Conservation (phyloP, 2,888 invertebrate species). For the Odontothrips loti region DNA sequence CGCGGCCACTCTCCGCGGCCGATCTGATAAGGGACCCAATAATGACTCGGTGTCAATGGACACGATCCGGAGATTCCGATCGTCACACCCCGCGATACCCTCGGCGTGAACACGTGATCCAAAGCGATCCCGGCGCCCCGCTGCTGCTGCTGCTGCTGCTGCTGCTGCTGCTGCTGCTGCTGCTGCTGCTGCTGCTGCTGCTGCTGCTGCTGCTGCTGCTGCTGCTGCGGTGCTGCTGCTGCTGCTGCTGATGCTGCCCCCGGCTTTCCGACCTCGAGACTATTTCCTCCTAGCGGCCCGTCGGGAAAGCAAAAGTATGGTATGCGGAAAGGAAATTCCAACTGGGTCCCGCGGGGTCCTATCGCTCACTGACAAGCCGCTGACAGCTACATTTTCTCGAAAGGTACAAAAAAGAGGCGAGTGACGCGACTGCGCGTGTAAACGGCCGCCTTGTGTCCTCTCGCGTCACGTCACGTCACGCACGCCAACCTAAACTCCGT, state of each 20-base stretch:
- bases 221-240: too few relatives aligned
- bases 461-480: background rate
- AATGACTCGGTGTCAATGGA: background rate
- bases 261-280: too few relatives aligned
- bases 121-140: too few relatives aligned
- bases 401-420: conserved; percentile 4
- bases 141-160: too few relatives aligned
- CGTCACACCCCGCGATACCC: background rate
- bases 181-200: too few relatives aligned
- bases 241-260: too few relatives aligned
- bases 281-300: too few relatives aligned
- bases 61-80: background rate
- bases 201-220: too few relatives aligned
- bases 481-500: background rate
- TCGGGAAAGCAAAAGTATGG: too few relatives aligned
- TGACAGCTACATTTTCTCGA: background rate
- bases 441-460: background rate
- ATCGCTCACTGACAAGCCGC: background rate
- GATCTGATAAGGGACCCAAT: background rate
- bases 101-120: background rate
- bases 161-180: too few relatives aligned
- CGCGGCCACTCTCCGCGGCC: background rate
- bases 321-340: too few relatives aligned
- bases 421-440: conserved; percentile 1
- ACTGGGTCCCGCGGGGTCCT: too few relatives aligned